A percentile compares a stretch with the other conserved stretches of the same genome.
These are phyloP conservation scores for Podilymbus podiceps DNA, from an alignment of 2,113 vertebrate genomes.

Conservation along the genomic window DNA sequence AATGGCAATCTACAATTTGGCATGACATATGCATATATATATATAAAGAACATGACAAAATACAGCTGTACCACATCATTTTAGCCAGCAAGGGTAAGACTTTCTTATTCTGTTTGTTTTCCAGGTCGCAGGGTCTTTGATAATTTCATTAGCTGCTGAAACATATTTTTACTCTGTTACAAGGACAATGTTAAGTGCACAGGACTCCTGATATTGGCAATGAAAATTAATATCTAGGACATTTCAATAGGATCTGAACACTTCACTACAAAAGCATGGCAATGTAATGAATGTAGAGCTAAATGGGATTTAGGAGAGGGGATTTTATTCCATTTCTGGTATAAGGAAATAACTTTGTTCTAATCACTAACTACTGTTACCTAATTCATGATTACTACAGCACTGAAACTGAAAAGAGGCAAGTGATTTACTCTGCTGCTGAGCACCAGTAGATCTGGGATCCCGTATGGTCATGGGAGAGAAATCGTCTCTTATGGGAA, in stretches of 20 bases:
- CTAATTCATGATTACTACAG: background rate
- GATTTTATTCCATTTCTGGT: background rate
- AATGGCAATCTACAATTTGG: slow-evolving; percentile 32
- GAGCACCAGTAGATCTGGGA: background rate
- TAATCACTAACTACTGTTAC: background rate
- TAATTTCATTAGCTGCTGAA: slow-evolving; percentile 53
- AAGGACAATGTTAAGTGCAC: slow-evolving; percentile 47
- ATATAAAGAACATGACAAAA: background rate
- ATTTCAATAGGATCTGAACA: background rate
- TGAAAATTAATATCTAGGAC: slow-evolving; percentile 27
- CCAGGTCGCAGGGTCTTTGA: background rate
- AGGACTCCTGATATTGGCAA: slow-evolving; percentile 4
- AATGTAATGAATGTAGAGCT: background rate
- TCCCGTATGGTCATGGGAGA: background rate
- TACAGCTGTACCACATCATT: slow-evolving; percentile 30
- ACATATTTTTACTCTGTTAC: slow-evolving; percentile 9
- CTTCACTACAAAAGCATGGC: background rate
- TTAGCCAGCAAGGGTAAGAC: background rate
- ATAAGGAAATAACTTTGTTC: background rate
- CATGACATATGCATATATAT: background rate
- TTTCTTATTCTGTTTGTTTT: slow-evolving; percentile 17
- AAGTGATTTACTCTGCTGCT: background rate
- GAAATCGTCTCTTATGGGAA: background rate
- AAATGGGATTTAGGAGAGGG: background rate
- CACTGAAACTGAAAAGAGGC: background rate